Base-by-base conservation (phyloP, 2,888 invertebrate genomes). In the Aleiodes alternator region DNA sequence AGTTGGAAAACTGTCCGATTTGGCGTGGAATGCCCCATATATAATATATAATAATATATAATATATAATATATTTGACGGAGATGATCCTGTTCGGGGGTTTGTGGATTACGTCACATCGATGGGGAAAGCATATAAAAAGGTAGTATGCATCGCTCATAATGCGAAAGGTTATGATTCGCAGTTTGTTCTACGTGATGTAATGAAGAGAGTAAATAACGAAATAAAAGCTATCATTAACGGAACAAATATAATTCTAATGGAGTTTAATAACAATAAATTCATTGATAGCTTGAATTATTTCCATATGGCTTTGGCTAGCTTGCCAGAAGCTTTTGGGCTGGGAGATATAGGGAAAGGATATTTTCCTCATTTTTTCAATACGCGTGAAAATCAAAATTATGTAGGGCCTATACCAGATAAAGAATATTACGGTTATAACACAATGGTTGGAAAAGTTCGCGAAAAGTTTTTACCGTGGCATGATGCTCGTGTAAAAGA, bases 351-450 rank as follows among this genome's bases (percentile, higher is more conserved):
- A 31, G 9, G 11, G 11, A 57, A 57, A 31, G 31, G 57, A 6
- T 57, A 57, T 57, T 57, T 57, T 29, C 31, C 57, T 31, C 57
- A 57, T 31, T 57, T 57, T 57, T 57, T 57, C 11, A 57, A 57
- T 29, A 29, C 31, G 29, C 23, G n/a, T 7, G 55, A 23, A 0
- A 57, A 29, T 31, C 57, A 57, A 8, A 4, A 57, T 12, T 57
- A 57, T 57, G 31, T 29, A 8, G 31, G 31, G 0, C 7, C 12
- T 29, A 57, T 57, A 31, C 57, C 57, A 6, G 12, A 9, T 57
- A 12, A 29, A 57, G 31, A 23, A 2, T 23, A 23, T 23, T 23
- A 23, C 2, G 23, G 23, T 1, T 23, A 23, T 23, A 23, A 2
- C 12, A 31, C 29, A 9, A 29, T 57, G 23, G 12, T 31, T n/a